Conservation (phyloP, 2,113 vertebrate genomes). For the Equus quagga region DNA sequence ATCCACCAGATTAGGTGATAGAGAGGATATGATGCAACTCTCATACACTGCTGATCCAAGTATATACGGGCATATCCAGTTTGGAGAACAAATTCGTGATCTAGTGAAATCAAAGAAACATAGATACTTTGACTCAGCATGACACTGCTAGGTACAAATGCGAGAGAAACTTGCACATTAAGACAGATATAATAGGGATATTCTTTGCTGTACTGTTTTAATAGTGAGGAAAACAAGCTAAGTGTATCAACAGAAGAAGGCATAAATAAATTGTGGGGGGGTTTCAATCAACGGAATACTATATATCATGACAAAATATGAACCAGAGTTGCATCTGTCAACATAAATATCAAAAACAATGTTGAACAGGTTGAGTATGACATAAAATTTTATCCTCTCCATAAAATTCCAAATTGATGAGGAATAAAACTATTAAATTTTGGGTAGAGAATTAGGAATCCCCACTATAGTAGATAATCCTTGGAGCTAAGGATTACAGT, state of each 20-base stretch:
- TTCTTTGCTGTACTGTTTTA: not conserved
- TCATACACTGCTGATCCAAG: not conserved
- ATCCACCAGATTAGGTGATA: not conserved
- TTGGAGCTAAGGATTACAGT: not conserved
- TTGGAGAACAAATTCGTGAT: slow-evolving; percentile 31
- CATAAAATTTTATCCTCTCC: slow-evolving; percentile 35
- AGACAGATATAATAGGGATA: slow-evolving; percentile 6
- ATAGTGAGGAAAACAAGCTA: slow-evolving; percentile 29
- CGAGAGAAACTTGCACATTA: not conserved
- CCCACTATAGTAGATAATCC: not conserved
- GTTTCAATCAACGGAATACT: not conserved
- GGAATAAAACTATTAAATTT: slow-evolving; percentile 22
- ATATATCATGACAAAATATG: not conserved
- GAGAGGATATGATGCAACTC: not conserved
- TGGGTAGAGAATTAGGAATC: slow-evolving; percentile 12
- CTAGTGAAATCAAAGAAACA: slow-evolving; percentile 28
- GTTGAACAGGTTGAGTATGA: not conserved
- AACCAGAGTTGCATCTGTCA: not conserved
- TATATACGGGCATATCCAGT: slow-evolving; percentile 12
- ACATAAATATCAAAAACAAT: not conserved
- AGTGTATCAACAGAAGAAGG: not conserved
- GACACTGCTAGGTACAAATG: not conserved
- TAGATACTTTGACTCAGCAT: not conserved
- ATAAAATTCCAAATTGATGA: slow-evolving; percentile 49
- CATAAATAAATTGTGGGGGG: not conserved